Evolutionary conservation across 2,113 vertebrate species (phyloP).

Genomic region (Athene noctua): DNA sequence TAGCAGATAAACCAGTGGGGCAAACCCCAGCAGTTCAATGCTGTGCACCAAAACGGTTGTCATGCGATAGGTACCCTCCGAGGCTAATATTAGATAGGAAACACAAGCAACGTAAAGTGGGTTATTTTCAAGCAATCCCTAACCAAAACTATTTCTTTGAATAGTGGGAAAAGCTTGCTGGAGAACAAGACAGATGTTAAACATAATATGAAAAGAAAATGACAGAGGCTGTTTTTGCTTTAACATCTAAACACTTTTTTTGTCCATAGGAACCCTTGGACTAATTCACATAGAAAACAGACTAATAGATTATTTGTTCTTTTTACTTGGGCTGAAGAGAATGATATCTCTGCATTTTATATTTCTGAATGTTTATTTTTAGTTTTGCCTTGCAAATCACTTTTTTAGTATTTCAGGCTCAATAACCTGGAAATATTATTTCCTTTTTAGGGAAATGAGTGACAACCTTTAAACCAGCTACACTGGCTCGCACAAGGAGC

Average conservation of each 20-base stretch:
- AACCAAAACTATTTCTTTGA: neutral
- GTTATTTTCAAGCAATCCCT: constrained; percentile 47
- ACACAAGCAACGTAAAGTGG: neutral
- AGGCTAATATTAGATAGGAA: neutral
- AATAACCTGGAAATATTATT: neutral
- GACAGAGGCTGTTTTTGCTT: neutral
- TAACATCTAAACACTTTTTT: neutral
- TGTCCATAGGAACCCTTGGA: neutral
- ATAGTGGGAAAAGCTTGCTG: neutral
- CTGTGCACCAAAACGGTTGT: neutral
- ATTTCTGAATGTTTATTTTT: neutral
- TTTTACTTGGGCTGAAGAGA: neutral
- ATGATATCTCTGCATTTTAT: neutral
- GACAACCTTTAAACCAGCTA: neutral
- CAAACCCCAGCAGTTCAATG: neutral
- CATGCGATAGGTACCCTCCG: neutral
- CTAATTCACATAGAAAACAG: neutral
- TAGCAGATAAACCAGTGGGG: neutral
- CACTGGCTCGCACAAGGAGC: constrained; percentile 11
- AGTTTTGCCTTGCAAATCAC: neutral
- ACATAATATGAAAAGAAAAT: neutral
- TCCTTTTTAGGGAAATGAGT: constrained; percentile 10
- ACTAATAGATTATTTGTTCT: neutral
- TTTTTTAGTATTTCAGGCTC: neutral
- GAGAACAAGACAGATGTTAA: constrained; percentile 26